phyloP scores from a whole-genome alignment of 2,113 vertebrate species.

The Menura novaehollandiae region DNA sequence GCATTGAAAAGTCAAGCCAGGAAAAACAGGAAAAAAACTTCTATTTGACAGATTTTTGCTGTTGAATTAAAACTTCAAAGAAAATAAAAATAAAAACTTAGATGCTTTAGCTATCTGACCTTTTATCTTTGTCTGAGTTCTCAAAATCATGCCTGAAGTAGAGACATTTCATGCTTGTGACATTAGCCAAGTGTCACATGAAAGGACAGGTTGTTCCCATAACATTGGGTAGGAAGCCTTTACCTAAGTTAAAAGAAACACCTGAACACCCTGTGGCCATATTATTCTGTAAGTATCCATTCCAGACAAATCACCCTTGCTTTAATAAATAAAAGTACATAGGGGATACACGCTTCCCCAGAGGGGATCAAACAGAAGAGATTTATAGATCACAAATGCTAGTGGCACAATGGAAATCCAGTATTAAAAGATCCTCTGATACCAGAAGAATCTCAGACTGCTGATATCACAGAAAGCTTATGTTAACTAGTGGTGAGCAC shows the following conservation, averaged over 20 bases:
- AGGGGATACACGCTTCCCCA: fast-evolving
- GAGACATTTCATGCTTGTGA: neutral
- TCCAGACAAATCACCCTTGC: neutral
- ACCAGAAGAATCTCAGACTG: neutral
- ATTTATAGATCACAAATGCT: neutral
- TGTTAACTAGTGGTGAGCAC: neutral
- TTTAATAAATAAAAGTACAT: neutral
- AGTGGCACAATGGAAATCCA: neutral
- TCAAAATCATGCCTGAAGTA: neutral
- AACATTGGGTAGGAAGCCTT: neutral
- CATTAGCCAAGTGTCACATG: neutral
- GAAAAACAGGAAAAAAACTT: neutral
- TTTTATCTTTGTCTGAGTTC: neutral
- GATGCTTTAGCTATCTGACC: neutral
- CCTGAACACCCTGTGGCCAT: neutral
- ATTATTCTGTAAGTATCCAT: neutral
- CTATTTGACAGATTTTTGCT: neutral
- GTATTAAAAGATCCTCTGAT: neutral
- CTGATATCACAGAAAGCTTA: neutral
- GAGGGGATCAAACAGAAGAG: neutral
- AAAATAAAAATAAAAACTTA: neutral
- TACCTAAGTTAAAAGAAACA: neutral
- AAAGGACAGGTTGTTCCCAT: neutral
- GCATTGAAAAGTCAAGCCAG: neutral
- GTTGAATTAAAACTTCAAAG: neutral